Percentiles rank a stretch among this genome's conserved stretches.
Conservation (phyloP, 1,140 invertebrate species). For the Stegodyphus dumicola region DNA sequence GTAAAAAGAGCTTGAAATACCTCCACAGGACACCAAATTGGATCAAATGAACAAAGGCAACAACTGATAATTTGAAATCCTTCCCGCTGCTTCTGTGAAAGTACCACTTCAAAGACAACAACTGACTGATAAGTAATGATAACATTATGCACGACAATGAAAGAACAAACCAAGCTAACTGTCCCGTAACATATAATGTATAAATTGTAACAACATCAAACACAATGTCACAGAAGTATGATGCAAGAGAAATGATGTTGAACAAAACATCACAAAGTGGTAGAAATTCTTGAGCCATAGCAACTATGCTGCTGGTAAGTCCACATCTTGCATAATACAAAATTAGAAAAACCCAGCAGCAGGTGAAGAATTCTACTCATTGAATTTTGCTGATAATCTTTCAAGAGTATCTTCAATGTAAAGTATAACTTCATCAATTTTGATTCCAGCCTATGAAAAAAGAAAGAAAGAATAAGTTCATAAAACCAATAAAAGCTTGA, state of each 20-base stretch:
- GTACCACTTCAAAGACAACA: slow-evolving; percentile 71
- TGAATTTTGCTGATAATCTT: neutral
- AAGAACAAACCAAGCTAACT: slow-evolving; percentile 74
- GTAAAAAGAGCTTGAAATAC: slow-evolving; percentile 87
- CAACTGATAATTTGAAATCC: slow-evolving; percentile 44
- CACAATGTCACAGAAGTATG: slow-evolving; percentile 90
- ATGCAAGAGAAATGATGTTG: slow-evolving; percentile 90
- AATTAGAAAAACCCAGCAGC: slow-evolving; percentile 7
- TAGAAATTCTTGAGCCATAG: slow-evolving; percentile 76
- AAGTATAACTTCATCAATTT: neutral
- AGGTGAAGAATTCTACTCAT: slow-evolving; percentile 41
- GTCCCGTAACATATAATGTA: slow-evolving; percentile 76
- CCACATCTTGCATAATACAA: slow-evolving; percentile 60
- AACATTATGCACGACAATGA: slow-evolving; percentile 76
- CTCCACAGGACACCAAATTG: slow-evolving; percentile 89
- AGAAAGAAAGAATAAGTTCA: too few species aligned
- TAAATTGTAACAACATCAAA: slow-evolving; percentile 88
- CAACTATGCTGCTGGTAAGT: slow-evolving; percentile 48
- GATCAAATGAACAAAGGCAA: slow-evolving; percentile 75
- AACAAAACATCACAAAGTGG: slow-evolving; percentile 89
- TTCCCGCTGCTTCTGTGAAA: slow-evolving; percentile 64
- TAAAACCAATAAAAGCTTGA: too few species aligned
- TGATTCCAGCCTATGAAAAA: neutral
- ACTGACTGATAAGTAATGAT: slow-evolving; percentile 81
- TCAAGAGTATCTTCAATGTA: neutral